Conservation (phyloP, 37 sponge, comb jelly and placozoan genomes). For the Halisarca cf. caerulea region DNA sequence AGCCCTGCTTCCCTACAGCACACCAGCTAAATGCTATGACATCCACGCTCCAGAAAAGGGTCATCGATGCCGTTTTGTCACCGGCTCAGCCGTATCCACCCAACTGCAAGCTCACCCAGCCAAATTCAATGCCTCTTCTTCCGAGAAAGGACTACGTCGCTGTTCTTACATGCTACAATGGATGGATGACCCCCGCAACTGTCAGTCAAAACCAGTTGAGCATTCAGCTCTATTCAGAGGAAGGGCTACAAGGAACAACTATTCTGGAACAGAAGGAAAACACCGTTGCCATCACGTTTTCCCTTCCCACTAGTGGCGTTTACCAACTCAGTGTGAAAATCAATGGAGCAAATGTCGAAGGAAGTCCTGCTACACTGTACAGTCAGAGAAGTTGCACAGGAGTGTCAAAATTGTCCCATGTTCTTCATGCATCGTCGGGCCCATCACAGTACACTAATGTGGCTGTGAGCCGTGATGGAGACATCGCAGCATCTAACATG, state of each 20-base stretch:
- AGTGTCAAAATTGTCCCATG: background rate
- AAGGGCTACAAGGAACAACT: background rate
- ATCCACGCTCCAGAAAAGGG: background rate
- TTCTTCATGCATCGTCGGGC: background rate
- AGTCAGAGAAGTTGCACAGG: background rate
- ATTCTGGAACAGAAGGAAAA: background rate
- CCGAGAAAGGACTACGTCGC: background rate
- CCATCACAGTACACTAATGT: background rate
- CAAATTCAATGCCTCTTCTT: background rate
- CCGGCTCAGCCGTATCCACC: background rate
- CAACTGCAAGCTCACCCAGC: background rate
- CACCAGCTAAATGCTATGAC: background rate
- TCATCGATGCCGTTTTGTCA: background rate
- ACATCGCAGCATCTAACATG: background rate
- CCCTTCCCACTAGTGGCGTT: background rate
- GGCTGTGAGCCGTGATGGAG: background rate
- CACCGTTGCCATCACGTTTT: background rate
- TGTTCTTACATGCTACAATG: background rate
- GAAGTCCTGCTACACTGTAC: conserved; percentile 3
- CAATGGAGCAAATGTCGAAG: background rate
- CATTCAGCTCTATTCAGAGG: background rate
- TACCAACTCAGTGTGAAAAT: background rate
- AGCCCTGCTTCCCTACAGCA: background rate
- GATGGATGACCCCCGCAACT: background rate
- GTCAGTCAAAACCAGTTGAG: background rate